These are phyloP conservation scores for Polypedilum pembai DNA, from an alignment of 1,140 invertebrate species.

Conservation along the genomic window DNA sequence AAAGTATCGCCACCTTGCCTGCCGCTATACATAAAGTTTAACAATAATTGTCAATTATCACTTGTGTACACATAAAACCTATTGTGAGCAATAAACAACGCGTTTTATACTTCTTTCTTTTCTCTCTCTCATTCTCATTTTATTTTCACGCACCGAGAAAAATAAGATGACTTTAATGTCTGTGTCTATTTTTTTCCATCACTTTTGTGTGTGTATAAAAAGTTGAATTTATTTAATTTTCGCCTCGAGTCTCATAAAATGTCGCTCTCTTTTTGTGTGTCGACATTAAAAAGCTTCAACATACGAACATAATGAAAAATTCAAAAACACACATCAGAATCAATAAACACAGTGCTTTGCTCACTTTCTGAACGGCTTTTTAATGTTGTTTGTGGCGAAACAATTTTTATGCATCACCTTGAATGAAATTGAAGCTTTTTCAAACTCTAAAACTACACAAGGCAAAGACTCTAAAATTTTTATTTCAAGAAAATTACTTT, in stretches of 20 bases:
- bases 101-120: too few relatives aligned
- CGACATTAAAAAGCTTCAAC: neutral
- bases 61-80: conserved; percentile 23
- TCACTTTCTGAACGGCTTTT: neutral
- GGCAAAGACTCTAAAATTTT: neutral
- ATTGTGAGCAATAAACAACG: conserved; percentile 23
- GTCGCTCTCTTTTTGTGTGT: neutral
- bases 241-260: neutral
- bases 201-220: neutral
- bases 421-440: neutral
- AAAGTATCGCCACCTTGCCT: too few relatives aligned
- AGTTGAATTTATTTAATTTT: conserved; percentile 15
- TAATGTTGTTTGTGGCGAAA: neutral
- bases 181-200: neutral
- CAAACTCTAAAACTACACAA: neutral
- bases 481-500: too few relatives aligned
- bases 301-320: neutral
- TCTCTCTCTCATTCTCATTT: too few relatives aligned
- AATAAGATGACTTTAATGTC: neutral
- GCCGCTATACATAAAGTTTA: neutral
- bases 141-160: too few relatives aligned
- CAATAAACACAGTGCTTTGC: neutral
- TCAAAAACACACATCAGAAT: neutral
- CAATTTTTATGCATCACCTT: neutral
- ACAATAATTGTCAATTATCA: conserved; percentile 26